Conservation (phyloP, 2,113 vertebrate species). For the Dendrocopos noguchii region DNA sequence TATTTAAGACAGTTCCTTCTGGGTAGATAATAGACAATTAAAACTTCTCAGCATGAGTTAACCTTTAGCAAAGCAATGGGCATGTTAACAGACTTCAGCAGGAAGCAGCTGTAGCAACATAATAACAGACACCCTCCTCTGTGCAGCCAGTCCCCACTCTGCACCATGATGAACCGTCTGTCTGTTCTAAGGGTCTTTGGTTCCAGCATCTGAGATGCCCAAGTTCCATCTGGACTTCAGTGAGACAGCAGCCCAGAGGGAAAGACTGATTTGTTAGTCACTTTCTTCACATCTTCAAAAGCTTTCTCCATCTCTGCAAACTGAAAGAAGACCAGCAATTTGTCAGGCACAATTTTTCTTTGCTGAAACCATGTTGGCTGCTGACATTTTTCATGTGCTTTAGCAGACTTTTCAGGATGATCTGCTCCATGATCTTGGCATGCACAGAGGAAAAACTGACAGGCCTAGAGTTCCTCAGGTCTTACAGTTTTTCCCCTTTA, state of each 20-base stretch:
- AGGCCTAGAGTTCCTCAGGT: no score
- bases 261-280: background rate
- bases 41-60: slow-evolving; percentile 9
- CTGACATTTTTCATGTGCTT: no score
- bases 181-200: background rate
- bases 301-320: background rate
- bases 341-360: no score
- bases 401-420: no score
- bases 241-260: background rate
- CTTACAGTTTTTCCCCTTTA: no score
- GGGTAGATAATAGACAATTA: slow-evolving; percentile 24
- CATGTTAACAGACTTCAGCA: background rate
- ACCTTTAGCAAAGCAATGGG: slow-evolving; percentile 12
- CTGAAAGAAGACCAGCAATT: background rate
- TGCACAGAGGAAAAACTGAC: no score
- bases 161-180: accelerated
- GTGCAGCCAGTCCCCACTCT: background rate
- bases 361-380: no score
- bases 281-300: background rate
- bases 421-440: no score
- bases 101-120: background rate
- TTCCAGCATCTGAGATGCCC: background rate
- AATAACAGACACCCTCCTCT: background rate
- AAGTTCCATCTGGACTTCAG: background rate
- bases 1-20: background rate